Conservation (phyloP, 2,797 vertebrate species). For the Falco concolor region DNA sequence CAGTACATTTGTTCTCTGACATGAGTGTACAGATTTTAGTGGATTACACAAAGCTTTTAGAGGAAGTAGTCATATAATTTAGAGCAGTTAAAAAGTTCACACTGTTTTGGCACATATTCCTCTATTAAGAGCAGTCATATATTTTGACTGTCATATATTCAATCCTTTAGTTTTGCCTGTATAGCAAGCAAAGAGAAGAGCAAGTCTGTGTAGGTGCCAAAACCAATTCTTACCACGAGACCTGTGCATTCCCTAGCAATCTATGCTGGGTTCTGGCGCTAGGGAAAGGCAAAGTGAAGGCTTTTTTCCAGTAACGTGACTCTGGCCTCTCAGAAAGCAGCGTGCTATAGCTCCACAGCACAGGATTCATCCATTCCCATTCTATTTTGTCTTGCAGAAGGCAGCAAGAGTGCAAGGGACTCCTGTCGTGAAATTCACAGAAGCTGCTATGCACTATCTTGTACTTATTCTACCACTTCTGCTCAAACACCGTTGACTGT, state of each 20-base stretch:
- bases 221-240: background rate
- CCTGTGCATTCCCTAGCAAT: background rate
- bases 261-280: background rate
- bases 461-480: background rate
- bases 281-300: background rate
- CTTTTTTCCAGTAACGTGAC: background rate
- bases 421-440: background rate
- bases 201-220: background rate
- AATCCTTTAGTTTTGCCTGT: background rate
- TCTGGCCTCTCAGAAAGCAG: background rate
- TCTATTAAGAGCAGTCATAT: background rate
- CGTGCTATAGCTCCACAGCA: background rate
- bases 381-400: background rate
- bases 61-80: background rate
- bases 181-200: background rate
- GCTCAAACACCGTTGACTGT: background rate
- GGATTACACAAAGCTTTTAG: background rate
- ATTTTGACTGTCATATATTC: background rate
- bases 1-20: background rate
- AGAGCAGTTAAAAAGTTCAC: background rate
- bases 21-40: background rate
- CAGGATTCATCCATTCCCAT: background rate
- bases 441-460: background rate
- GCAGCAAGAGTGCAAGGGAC: background rate
- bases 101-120: background rate